Evolutionary conservation across 2,888 invertebrate genomes (phyloP), one percentile per base, ranked within the genome.

Genomic region (Thyatira batis): DNA sequence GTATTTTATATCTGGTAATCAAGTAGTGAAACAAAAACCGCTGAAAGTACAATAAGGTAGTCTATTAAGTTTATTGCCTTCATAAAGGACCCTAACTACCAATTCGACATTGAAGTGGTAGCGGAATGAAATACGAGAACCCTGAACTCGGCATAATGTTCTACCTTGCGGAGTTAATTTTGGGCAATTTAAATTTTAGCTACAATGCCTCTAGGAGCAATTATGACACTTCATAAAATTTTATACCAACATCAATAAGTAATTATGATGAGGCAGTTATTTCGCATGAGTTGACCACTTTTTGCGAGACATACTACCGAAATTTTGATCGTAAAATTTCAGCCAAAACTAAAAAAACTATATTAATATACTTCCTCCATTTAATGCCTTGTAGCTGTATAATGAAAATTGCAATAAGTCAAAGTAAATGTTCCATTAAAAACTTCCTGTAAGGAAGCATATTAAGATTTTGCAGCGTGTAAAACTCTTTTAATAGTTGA

Each of bases 401-500:
- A 33, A 13, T n/a, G 33, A 33, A 33, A 33, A 33, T 11, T 17
- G 39, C 39, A 17, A 39, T 39, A 39, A 39, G 39, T 39, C 39
- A 39, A 39, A 17, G 17, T 39, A n/a, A 17, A 39, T 39, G 39
- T 39, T 39, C 39, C 17, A 39, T 39, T 39, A 39, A 39, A 33
- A 39, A 39, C 39, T 39, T 39, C 39, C 39, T 13, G 39, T 17
- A 39, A 39, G 39, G 39, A 39, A 39, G 39, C 39, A 39, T 39
- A 39, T 39, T 17, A 39, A 39, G 17, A 17, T 39, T 39, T 39
- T 39, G 39, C 39, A 39, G 17, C 58, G 55, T 57, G 62, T 64
- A 60, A 59, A 60, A 54, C 23, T 58, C 49, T 45, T 52, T 57
- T 57, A 48, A 43, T 43, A 52, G 59, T 59, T 39, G 33, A 8